Evolutionary conservation across 2,113 vertebrate genomes (phyloP).

Genomic region (Sakesphorus luctuosus): DNA sequence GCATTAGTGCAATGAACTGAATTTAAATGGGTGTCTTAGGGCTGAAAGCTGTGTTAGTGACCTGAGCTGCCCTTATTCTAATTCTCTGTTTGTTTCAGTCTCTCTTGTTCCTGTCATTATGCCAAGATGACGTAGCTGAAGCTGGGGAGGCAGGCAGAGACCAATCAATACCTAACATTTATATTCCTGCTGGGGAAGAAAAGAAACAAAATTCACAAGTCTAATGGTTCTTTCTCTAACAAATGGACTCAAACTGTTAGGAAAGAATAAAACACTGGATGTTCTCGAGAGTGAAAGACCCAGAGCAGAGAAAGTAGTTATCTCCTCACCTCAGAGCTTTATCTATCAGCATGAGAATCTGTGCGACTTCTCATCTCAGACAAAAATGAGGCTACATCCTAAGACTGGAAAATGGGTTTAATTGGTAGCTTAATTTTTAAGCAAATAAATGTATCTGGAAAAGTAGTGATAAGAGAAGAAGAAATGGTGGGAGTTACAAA

Average conservation of each 20-base stretch:
- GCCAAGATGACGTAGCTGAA: neutral
- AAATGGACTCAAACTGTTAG: neutral
- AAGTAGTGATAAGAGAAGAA: neutral
- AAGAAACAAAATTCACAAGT: neutral
- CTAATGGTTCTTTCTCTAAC: neutral
- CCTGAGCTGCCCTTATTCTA: conserved; percentile 20
- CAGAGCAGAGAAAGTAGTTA: neutral
- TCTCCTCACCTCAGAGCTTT: neutral
- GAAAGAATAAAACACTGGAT: neutral
- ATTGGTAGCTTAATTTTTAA: neutral
- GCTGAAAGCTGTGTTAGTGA: neutral
- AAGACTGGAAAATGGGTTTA: neutral
- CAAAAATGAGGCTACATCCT: neutral
- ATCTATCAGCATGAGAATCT: neutral
- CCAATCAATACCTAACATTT: neutral
- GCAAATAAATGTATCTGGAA: neutral
- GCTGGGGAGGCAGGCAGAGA: neutral
- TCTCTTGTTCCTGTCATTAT: neutral
- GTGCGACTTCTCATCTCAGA: neutral
- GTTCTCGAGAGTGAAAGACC: neutral
- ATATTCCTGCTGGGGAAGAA: neutral
- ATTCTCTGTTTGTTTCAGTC: neutral
- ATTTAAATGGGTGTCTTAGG: neutral
- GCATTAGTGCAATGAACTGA: conserved; percentile 25
- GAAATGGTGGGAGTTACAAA: neutral